phyloP scores from a whole-genome alignment of 2,888 invertebrate genomes.

The Drosophila diplacantha region DNA sequence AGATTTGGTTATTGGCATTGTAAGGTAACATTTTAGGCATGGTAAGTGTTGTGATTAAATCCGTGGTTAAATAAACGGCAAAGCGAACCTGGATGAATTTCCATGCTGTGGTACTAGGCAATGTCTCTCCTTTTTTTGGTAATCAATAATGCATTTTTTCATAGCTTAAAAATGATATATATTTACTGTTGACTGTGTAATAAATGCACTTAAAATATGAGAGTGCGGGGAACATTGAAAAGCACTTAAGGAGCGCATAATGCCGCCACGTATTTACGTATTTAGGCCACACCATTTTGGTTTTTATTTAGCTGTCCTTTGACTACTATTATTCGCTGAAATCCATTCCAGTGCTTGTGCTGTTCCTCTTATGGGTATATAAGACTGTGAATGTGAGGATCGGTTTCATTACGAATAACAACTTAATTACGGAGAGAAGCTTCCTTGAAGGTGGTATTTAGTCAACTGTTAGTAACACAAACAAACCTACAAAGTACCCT shows the following conservation, averaged over 20 bases:
- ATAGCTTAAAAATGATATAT: neutral
- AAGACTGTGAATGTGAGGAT: neutral
- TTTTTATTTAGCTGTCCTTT: conserved; percentile 28
- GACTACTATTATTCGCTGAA: neutral
- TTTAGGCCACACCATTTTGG: conserved; percentile 23
- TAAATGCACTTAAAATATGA: conserved; percentile 4
- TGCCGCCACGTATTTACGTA: conserved; percentile 1
- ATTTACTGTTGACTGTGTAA: neutral
- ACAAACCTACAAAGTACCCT: too few species aligned
- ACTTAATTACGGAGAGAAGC: neutral
- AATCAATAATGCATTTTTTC: conserved; percentile 19
- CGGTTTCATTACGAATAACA: neutral
- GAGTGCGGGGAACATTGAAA: conserved; percentile 38
- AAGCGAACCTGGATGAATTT: neutral
- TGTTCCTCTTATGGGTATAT: neutral
- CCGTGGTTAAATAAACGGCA: conserved; percentile 4
- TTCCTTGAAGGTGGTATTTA: neutral
- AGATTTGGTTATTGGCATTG: conserved; percentile 19
- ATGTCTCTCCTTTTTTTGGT: neutral
- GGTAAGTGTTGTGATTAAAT: conserved; percentile 18
- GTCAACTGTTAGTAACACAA: too few species aligned
- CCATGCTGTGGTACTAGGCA: neutral
- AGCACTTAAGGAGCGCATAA: conserved; percentile 37
- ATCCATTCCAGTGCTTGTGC: neutral
- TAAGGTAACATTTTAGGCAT: conserved; percentile 10